These are phyloP conservation scores for Melanostoma mellinum DNA, from an alignment of 2,888 invertebrate species.

Conservation along the genomic window DNA sequence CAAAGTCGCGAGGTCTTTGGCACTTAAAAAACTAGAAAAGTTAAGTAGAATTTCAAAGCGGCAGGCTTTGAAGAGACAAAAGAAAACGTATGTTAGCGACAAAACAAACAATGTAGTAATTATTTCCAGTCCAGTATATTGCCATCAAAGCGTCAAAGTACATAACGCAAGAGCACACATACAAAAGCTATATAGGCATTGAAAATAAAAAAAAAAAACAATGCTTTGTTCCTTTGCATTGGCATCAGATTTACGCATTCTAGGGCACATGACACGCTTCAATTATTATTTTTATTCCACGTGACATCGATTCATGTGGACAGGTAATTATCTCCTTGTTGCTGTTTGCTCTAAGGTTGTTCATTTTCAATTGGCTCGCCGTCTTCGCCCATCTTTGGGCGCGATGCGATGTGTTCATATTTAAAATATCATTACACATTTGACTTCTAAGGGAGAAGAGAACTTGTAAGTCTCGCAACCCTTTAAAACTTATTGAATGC, in stretches of 20 bases:
- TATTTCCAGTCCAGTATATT: constrained; percentile 41
- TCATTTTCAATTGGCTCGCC: constrained; percentile 38
- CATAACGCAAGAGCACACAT: constrained; percentile 16
- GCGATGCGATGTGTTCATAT: constrained; percentile 6
- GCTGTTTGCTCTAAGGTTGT: constrained; percentile 30
- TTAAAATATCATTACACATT: constrained; percentile 51
- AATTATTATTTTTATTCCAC: constrained; percentile 48
- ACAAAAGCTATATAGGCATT: constrained; percentile 19
- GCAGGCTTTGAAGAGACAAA: constrained; percentile 26
- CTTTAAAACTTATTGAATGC: constrained; percentile 56
- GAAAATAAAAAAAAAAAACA: constrained; percentile 9
- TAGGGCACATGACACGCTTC: constrained; percentile 67
- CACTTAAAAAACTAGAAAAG: constrained; percentile 17
- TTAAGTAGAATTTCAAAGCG: constrained; percentile 16
- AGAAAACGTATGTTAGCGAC: constrained; percentile 2
- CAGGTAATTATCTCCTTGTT: constrained; percentile 53
- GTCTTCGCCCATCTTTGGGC: constrained; percentile 22
- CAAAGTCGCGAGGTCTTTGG: not conserved
- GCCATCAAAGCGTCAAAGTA: constrained; percentile 13
- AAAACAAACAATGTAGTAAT: constrained; percentile 6
- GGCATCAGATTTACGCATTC: constrained; percentile 67
- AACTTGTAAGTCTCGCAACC: constrained; percentile 50
- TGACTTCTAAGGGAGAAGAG: constrained; percentile 56
- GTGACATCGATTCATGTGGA: constrained; percentile 61
- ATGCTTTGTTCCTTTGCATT: constrained; percentile 39